These are phyloP conservation scores for Clupea harengus DNA, from an alignment of 2,113 vertebrate genomes.

Conservation along the genomic window DNA sequence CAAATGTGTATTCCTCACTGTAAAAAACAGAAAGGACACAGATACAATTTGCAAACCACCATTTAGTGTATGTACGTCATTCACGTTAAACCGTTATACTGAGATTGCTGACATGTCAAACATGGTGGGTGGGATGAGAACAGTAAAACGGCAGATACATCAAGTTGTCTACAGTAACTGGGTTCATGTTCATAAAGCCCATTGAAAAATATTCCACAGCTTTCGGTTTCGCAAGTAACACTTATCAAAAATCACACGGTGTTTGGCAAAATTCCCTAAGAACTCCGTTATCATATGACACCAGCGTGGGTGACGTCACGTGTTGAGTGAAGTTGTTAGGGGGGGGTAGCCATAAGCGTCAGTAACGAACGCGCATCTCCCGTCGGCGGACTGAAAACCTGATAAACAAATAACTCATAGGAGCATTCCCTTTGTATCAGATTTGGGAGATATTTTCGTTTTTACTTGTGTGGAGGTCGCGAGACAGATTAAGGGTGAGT, in stretches of 20 bases:
- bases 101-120: too few relatives aligned
- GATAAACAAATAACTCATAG: neutral
- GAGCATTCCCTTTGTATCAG: neutral
- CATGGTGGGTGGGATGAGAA: too few relatives aligned
- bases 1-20: neutral
- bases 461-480: neutral
- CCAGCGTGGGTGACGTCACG: neutral
- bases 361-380: neutral
- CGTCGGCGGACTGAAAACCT: neutral
- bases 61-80: too few relatives aligned
- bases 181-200: neutral
- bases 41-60: too few relatives aligned
- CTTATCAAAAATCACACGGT: neutral
- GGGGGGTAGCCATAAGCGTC: neutral
- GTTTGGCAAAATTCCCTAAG: neutral
- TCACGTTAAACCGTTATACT: too few relatives aligned
- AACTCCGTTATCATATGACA: conserved; percentile 16
- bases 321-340: neutral
- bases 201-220: neutral
- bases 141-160: neutral
- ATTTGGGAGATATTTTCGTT: neutral
- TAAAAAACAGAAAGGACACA: too few relatives aligned
- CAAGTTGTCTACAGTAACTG: neutral
- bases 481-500: neutral
- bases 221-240: too few relatives aligned